phyloP scores from a whole-genome alignment of 2,888 invertebrate species.

The Masnerella sp. region DNA sequence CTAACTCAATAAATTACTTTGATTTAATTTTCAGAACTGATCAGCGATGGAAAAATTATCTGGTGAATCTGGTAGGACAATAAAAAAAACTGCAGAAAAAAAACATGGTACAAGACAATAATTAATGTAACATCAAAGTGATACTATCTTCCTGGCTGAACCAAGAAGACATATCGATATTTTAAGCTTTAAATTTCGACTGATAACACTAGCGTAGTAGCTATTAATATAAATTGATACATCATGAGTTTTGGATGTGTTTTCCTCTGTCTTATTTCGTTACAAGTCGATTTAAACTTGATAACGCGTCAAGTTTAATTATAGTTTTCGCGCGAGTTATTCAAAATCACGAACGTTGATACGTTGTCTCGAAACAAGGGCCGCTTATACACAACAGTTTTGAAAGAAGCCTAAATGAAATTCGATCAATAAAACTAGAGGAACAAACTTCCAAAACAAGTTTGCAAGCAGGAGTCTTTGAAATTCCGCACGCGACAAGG shows the following conservation, averaged over 20 bases:
- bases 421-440: conserved; percentile 36
- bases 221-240: conserved; percentile 55
- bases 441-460: conserved; percentile 54
- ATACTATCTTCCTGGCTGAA: conserved; percentile 62
- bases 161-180: conserved; percentile 63
- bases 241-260: conserved; percentile 55
- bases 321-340: no score
- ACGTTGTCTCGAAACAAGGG: no score
- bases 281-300: not conserved
- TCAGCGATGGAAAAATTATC: conserved; percentile 64
- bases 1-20: no score
- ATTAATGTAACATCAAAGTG: conserved; percentile 61
- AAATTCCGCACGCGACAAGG: conserved; percentile 38
- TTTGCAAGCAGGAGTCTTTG: conserved; percentile 44
- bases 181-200: conserved; percentile 62
- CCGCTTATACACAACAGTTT: no score
- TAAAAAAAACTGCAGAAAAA: conserved; percentile 41
- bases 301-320: no score
- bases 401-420: conserved; percentile 10
- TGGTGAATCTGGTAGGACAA: conserved; percentile 62
- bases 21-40: conserved; percentile 64
- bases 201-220: conserved; percentile 58
- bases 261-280: conserved; percentile 42
- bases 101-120: conserved; percentile 61
- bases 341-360: no score